Percentiles rank a stretch among this genome's conserved stretches.
These are phyloP conservation scores for Formica selysi DNA, from an alignment of 1,140 invertebrate genomes.

Conservation along the genomic window DNA sequence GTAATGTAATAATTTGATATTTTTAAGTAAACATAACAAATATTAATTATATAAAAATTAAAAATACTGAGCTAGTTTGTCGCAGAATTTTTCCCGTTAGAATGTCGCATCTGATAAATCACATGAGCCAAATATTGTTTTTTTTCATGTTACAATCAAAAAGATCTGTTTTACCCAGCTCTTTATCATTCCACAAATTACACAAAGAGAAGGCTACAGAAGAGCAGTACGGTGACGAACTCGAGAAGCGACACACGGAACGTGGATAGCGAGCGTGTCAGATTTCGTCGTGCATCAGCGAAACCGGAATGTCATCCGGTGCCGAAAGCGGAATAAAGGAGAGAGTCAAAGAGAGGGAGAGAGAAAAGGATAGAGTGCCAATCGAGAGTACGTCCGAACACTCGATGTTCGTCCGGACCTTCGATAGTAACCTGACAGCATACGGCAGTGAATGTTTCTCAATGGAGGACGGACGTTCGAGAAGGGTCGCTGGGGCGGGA, in stretches of 20 bases:
- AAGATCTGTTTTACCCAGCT: background rate
- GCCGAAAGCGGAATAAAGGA: slow-evolving; percentile 48
- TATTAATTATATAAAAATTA: background rate
- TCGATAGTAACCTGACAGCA: slow-evolving; percentile 58
- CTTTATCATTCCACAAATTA: slow-evolving; percentile 41
- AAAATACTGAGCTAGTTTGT: background rate
- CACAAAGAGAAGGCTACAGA: slow-evolving; percentile 17
- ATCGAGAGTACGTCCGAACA: slow-evolving; percentile 26
- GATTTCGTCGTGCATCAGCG: slow-evolving; percentile 52
- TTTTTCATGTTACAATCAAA: background rate
- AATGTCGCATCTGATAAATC: background rate
- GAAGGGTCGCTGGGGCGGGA: slow-evolving; percentile 17
- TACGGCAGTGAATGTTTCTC: slow-evolving; percentile 37
- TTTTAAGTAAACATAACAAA: background rate
- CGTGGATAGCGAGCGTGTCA: slow-evolving; percentile 34
- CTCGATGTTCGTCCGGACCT: slow-evolving; percentile 44
- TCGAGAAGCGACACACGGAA: slow-evolving; percentile 39
- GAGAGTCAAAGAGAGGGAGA: background rate
- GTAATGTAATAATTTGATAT: no score
- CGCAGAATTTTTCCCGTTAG: background rate
- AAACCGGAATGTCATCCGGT: slow-evolving; percentile 31
- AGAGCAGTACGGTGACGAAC: slow-evolving; percentile 25
- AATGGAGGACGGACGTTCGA: slow-evolving; percentile 21
- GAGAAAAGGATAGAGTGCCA: background rate
- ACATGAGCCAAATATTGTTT: background rate